Evolutionary conservation across 2,888 invertebrate genomes (phyloP).

Genomic region (Brachyptera risi): DNA sequence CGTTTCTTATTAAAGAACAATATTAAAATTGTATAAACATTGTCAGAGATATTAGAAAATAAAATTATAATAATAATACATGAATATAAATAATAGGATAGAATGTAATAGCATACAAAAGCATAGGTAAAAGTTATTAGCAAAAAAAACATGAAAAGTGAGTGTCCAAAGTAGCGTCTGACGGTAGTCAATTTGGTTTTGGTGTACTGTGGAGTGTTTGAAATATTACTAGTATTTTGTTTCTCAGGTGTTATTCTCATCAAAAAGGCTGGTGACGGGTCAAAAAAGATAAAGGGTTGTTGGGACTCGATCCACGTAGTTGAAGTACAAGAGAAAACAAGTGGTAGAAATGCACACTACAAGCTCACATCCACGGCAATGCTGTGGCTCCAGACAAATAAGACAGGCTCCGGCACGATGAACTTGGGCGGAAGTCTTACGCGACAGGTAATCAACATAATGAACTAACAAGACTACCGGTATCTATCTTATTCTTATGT

Average conservation of each 20-base stretch:
- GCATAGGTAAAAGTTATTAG: no score
- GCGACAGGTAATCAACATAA: conserved; percentile 70
- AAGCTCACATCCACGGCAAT: conserved; percentile 98
- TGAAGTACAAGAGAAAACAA: conserved; percentile 95
- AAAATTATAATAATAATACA: no score
- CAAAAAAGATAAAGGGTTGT: conserved; percentile 97
- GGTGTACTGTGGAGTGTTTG: neutral
- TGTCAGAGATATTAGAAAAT: no score
- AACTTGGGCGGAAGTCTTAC: conserved; percentile 98
- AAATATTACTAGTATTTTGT: neutral
- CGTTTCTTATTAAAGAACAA: no score
- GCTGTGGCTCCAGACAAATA: conserved; percentile 98
- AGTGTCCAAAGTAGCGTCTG: no score
- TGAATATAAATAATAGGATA: no score
- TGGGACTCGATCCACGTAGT: conserved; percentile 99
- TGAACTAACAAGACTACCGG: no score
- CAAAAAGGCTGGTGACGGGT: conserved; percentile 98
- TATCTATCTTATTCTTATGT: no score
- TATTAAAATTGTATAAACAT: no score
- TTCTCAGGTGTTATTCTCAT: conserved; percentile 88
- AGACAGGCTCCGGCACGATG: conserved; percentile 96
- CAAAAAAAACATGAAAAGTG: no score
- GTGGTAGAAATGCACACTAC: conserved; percentile 92
- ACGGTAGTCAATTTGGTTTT: neutral
- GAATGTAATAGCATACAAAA: no score